Evolutionary conservation across 2,797 vertebrate genomes (phyloP), one percentile per base, ranked within the genome.

Genomic region (Nannoperca obscura): DNA sequence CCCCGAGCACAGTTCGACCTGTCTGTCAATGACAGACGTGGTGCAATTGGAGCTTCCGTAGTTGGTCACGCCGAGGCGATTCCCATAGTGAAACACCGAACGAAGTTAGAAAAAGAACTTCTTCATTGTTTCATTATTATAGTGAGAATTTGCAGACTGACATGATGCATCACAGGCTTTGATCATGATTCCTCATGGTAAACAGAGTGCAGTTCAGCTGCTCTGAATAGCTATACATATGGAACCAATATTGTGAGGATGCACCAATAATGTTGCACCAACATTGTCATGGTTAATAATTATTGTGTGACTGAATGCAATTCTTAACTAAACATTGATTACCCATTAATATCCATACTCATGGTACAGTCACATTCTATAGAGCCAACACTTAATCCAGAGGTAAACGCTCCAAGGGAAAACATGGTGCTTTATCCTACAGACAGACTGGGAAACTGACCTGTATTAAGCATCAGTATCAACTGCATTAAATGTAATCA

Each of bases 281-380:
- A 24, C 10, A 8, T 4, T 15, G 38, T 44, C 20, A 7, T 13
- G 30, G 27, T 40, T 69, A 20, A 44, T 9, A 22, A 62, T 55
- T 64, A 20, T 52, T 24, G 9, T 38, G 3, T 20, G 40, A 74
- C 59, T 34, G 34, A 34, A 34, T 65, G 7, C 0, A 36, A 57
- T 36, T 1, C 27, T 52, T 0, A 57, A 32, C 46, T 42, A 13
- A 70, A 17, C 20, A 55, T 11, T 49, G 47, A 71, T 61, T 61
- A 46, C 47, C 46, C 46, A 65, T 38, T 60, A 71, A 71, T 24
- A 67, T 11, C 27, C 17, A 47, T 19, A 42, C 24, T 12, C 9
- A 30, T 1, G 10, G 11, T 22, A 58, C 19, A 72, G 22, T 55
- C 64, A 55, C 13, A 27, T 13, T 30, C 24, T 42, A 19, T 3